Percentiles rank a stretch among this genome's conserved stretches.
Conservation (phyloP, 2,797 vertebrate genomes). For the Phrynocephalus guinanensis region DNA sequence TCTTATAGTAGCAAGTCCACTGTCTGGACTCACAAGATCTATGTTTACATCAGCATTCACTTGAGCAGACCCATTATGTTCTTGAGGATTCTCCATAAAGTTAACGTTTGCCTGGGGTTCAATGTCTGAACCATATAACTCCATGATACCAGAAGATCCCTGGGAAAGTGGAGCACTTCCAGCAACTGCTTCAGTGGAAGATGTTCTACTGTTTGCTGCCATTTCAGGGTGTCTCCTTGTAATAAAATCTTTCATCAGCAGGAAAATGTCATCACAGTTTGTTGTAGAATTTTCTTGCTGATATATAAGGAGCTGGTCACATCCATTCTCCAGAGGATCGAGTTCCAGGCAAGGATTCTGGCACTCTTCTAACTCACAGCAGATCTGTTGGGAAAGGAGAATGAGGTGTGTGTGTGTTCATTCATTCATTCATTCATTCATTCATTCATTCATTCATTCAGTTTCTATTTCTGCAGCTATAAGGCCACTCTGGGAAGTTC, state of each 20-base stretch:
- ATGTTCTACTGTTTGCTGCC: constrained; percentile 89
- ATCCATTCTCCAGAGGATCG: constrained; percentile 81
- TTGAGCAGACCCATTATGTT: constrained; percentile 77
- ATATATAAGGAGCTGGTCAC: constrained; percentile 86
- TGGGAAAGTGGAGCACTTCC: constrained; percentile 94
- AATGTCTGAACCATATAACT: constrained; percentile 90
- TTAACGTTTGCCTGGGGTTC: constrained; percentile 83
- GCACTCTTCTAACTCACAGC: constrained; percentile 89
- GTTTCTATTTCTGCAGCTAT: no score
- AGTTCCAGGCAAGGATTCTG: constrained; percentile 85
- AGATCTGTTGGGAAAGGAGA: constrained; percentile 82
- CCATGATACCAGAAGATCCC: constrained; percentile 92
- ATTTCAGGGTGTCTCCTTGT: constrained; percentile 84
- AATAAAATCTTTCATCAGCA: constrained; percentile 87
- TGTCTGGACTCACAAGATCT: constrained; percentile 93
- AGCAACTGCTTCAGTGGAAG: constrained; percentile 94
- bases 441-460: no score
- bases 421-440: no score
- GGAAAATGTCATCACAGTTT: constrained; percentile 81
- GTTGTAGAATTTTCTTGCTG: constrained; percentile 78
- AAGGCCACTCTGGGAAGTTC: no score
- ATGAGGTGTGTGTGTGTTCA: not conserved
- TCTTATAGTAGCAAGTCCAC: constrained; percentile 91
- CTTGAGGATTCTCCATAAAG: constrained; percentile 84
- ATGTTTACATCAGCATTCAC: constrained; percentile 79